Conservation (phyloP, 2,113 vertebrate species). For the Sprattus sprattus region DNA sequence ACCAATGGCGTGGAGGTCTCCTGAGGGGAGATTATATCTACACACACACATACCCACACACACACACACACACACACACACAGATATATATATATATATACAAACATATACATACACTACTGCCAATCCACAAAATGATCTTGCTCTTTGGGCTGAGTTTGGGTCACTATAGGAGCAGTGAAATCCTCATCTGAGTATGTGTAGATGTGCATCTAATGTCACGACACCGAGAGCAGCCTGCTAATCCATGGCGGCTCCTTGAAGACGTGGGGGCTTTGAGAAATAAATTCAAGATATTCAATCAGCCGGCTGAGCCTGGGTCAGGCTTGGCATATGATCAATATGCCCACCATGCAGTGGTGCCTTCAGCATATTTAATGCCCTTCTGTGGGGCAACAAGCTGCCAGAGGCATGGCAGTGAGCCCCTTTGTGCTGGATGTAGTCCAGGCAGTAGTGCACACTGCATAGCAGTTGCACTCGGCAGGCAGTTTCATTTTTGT, state of each 20-base stretch:
- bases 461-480: constrained; percentile 25
- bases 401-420: constrained; percentile 28
- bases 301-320: constrained; percentile 22
- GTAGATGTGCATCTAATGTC: neutral
- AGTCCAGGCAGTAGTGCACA: neutral
- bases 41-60: neutral
- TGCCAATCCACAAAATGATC: neutral
- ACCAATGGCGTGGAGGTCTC: neutral
- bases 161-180: neutral
- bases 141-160: neutral
- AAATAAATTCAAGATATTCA: constrained; percentile 39
- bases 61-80: neutral
- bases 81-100: neutral
- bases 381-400: constrained; percentile 31
- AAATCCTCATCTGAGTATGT: neutral
- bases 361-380: constrained; percentile 46
- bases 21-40: neutral
- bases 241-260: constrained; percentile 24
- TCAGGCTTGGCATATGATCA: constrained; percentile 41
- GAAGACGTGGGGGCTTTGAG: constrained; percentile 38
- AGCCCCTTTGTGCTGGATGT: neutral
- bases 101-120: neutral
- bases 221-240: neutral
- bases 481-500: neutral
- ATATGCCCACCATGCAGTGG: constrained; percentile 35